Percentiles rank a stretch among this genome's conserved stretches.
These are phyloP conservation scores for Toxotes lorentzi DNA, from an alignment of 2,797 vertebrate species.

Conservation along the genomic window DNA sequence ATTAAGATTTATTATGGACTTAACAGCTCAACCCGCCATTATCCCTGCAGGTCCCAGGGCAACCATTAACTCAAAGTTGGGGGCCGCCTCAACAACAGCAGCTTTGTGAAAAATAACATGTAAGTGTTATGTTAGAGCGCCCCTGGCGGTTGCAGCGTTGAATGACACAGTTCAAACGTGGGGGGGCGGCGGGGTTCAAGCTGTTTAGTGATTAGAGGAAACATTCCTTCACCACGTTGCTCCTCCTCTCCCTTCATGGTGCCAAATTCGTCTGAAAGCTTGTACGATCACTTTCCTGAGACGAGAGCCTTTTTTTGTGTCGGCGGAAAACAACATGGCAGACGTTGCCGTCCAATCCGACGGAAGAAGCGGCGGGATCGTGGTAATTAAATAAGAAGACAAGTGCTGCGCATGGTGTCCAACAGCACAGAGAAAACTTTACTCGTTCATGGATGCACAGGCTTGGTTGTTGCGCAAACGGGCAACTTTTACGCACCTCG, in stretches of 20 bases:
- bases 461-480: neutral
- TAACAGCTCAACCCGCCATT: neutral
- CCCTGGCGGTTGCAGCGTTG: slow-evolving; percentile 43
- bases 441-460: slow-evolving; percentile 1
- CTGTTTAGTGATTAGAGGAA: neutral
- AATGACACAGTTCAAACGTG: neutral
- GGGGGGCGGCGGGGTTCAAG: neutral
- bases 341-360: slow-evolving; percentile 44
- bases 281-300: slow-evolving; percentile 13
- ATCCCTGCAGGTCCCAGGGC: neutral
- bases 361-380: slow-evolving; percentile 68
- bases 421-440: slow-evolving; percentile 13
- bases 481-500: slow-evolving; percentile 4
- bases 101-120: neutral
- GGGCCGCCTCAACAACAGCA: neutral
- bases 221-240: slow-evolving; percentile 43
- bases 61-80: neutral
- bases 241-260: slow-evolving; percentile 59
- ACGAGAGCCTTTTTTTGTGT: neutral
- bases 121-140: slow-evolving; percentile 41
- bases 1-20: neutral
- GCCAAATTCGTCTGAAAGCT: slow-evolving; percentile 9
- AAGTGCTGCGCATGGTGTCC: slow-evolving; percentile 8
- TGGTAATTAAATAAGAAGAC: slow-evolving; percentile 72
- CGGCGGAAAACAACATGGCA: slow-evolving; percentile 76